Evolutionary conservation across 2,797 vertebrate species (phyloP).

Genomic region (Ataeniobius toweri): DNA sequence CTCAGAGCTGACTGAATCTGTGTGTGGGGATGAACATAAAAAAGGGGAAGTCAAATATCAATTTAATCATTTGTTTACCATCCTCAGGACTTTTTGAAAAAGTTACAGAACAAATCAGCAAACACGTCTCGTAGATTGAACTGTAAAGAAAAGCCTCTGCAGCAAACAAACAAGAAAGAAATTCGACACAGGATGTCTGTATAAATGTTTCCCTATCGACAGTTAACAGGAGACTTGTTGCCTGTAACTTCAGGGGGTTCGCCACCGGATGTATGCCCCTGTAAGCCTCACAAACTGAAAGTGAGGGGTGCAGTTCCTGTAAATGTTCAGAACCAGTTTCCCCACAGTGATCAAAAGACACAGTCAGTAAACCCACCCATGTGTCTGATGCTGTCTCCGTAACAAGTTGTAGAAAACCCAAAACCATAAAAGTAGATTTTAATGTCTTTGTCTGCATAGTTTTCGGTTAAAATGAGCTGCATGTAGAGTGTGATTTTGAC

Average conservation of each 20-base stretch:
- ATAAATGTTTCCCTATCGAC: neutral
- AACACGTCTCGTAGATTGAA: neutral
- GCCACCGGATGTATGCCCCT: constrained; percentile 13
- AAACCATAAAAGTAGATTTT: neutral
- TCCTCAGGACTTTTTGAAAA: neutral
- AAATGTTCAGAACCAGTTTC: neutral
- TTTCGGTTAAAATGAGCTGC: neutral
- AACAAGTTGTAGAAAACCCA: neutral
- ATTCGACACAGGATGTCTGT: constrained; percentile 3
- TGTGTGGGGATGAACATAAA: neutral
- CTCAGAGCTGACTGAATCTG: neutral
- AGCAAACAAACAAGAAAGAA: neutral
- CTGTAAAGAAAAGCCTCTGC: neutral
- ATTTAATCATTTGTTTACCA: neutral
- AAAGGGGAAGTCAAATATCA: neutral
- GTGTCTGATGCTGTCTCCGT: neutral
- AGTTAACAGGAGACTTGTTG: neutral
- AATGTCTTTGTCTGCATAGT: neutral
- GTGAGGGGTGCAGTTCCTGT: constrained; percentile 3
- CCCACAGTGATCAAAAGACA: neutral
- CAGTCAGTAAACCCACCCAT: neutral
- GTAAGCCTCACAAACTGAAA: constrained; percentile 1
- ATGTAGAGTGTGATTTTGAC: neutral
- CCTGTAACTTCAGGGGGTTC: constrained; percentile 6
- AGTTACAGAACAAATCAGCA: neutral